Conservation (phyloP, 1,140 invertebrate genomes). For the Lasioglossum baleicum region DNA sequence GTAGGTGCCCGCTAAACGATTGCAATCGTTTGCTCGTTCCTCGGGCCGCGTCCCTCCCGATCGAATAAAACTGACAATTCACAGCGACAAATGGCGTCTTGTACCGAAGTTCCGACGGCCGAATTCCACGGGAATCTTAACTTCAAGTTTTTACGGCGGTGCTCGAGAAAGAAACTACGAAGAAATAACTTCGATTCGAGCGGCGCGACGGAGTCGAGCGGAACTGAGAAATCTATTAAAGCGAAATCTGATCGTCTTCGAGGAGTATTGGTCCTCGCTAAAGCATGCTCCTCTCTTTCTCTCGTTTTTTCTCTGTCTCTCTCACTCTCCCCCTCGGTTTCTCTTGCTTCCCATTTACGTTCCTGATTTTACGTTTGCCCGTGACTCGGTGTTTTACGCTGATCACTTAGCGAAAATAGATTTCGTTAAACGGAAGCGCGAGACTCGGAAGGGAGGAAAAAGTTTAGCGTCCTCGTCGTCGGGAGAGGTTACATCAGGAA, state of each 20-base stretch:
- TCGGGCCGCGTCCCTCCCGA: background rate
- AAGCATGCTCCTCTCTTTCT: constrained; percentile 13
- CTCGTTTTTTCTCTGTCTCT: background rate
- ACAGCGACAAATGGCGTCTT: constrained; percentile 33
- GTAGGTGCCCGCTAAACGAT: background rate
- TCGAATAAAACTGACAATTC: constrained; percentile 17
- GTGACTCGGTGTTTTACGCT: background rate
- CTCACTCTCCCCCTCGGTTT: background rate
- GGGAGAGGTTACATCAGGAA: background rate
- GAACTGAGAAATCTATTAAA: constrained; percentile 39
- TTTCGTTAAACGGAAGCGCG: background rate
- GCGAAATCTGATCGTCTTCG: constrained; percentile 37
- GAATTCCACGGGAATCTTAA: background rate
- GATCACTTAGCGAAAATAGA: constrained; percentile 3
- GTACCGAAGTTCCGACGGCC: constrained; percentile 10
- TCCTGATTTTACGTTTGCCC: background rate
- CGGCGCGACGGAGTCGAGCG: background rate
- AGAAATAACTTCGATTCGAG: constrained; percentile 41
- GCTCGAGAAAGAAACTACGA: constrained; percentile 6
- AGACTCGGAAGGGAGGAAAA: background rate
- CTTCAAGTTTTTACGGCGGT: background rate
- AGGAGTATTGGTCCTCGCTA: constrained; percentile 41
- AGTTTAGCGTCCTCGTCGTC: background rate
- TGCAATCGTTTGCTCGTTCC: background rate
- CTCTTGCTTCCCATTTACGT: no score